Percentiles rank a stretch among this genome's conserved stretches.
Conservation (phyloP, 1,140 invertebrate species). For the Pseudomyrmex pallidus region DNA sequence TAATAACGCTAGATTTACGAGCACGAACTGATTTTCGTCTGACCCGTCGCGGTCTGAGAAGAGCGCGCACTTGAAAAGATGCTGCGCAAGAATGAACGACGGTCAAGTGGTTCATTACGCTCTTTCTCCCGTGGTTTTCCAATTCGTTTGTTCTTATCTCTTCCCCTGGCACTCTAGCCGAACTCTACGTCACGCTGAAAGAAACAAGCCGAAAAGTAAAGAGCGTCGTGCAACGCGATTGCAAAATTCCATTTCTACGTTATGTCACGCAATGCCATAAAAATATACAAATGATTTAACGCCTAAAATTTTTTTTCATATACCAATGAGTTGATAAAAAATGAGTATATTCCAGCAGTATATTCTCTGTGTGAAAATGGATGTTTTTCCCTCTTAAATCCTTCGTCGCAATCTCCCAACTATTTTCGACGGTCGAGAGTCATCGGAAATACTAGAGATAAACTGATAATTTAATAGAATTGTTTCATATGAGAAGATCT, state of each 20-base stretch:
- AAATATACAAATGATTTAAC: not conserved
- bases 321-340: not conserved
- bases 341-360: not conserved
- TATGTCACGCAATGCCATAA: not conserved
- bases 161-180: not conserved
- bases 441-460: not conserved
- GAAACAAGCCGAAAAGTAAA: not conserved
- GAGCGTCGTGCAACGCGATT: not conserved
- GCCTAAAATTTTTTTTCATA: not conserved
- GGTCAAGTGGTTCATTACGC: constrained; percentile 47
- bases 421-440: not conserved
- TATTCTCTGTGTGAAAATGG: no score
- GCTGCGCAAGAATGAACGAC: constrained; percentile 17
- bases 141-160: constrained; percentile 2
- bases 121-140: not conserved
- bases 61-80: constrained; percentile 9
- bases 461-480: no score
- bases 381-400: not conserved
- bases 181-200: not conserved
- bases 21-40: constrained; percentile 45
- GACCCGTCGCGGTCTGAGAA: constrained; percentile 12
- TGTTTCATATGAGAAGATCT: no score
- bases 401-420: not conserved
- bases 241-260: not conserved
- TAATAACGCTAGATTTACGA: constrained; percentile 31